phyloP scores from a whole-genome alignment of 2,113 vertebrate species.

The Diphyllodes magnificus region DNA sequence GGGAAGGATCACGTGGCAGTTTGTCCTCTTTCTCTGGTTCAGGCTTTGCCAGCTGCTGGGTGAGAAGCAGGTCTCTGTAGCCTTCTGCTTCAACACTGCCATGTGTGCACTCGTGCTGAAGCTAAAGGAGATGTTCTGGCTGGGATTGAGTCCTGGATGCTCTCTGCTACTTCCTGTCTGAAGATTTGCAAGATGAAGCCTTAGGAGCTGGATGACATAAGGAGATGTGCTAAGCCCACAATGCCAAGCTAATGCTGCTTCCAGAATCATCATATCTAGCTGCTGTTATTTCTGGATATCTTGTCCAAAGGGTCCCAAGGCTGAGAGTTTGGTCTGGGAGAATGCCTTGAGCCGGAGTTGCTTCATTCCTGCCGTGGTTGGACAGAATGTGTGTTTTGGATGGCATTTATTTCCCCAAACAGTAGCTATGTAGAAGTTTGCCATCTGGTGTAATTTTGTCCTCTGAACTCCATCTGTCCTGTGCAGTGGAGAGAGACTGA shows the following conservation, averaged over 20 bases:
- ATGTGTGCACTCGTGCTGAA: fast-evolving
- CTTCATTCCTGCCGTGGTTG: background rate
- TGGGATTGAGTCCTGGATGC: background rate
- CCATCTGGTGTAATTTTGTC: constrained; percentile 17
- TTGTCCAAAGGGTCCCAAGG: background rate
- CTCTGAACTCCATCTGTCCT: constrained; percentile 9
- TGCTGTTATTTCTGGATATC: background rate
- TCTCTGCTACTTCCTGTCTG: background rate
- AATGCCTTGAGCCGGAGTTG: background rate
- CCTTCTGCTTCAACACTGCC: background rate
- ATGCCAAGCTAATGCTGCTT: background rate
- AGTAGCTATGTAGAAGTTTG: constrained; percentile 11
- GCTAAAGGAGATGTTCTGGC: background rate
- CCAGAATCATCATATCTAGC: background rate
- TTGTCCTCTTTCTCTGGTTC: background rate
- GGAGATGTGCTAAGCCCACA: background rate
- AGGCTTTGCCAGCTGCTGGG: background rate
- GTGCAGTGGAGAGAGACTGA: background rate
- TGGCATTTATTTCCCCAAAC: background rate
- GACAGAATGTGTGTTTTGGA: background rate
- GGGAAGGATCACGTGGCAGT: background rate
- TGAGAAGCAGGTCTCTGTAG: background rate
- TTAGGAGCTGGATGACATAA: background rate
- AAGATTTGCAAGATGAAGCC: background rate
- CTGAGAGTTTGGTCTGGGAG: background rate